Percentiles rank a stretch among this genome's conserved stretches.
phyloP scores from a whole-genome alignment of 1,140 invertebrate genomes.

The Bathynomus jamesi region DNA sequence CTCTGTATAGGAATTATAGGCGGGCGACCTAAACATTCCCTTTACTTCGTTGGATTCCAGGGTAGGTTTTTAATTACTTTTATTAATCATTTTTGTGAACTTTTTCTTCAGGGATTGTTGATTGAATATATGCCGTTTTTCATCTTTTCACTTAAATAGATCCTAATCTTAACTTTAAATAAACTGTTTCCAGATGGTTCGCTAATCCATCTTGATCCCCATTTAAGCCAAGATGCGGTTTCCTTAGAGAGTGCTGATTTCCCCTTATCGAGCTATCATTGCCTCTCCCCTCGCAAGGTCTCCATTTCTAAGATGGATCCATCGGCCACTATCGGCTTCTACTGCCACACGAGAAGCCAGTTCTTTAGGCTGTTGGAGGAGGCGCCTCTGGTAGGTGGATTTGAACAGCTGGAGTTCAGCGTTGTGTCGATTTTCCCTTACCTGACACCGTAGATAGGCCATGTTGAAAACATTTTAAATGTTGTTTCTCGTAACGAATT shows the following conservation, averaged over 20 bases:
- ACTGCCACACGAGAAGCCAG: slow-evolving; percentile 63
- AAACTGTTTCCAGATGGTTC: slow-evolving; percentile 55
- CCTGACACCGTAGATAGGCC: no score
- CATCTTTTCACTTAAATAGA: background rate
- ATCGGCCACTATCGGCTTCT: slow-evolving; percentile 87
- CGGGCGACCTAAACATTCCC: slow-evolving; percentile 78
- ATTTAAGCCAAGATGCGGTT: slow-evolving; percentile 83
- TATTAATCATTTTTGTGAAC: background rate
- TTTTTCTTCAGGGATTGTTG: no score
- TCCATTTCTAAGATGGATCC: slow-evolving; percentile 83
- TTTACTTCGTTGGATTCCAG: slow-evolving; percentile 87
- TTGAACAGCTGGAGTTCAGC: background rate
- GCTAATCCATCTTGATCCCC: slow-evolving; percentile 83
- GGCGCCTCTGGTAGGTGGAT: slow-evolving; percentile 12
- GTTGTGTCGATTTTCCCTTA: no score
- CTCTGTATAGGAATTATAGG: slow-evolving; percentile 84
- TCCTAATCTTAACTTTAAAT: background rate
- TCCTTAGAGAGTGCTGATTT: slow-evolving; percentile 67
- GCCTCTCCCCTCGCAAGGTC: slow-evolving; percentile 75
- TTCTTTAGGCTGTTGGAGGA: slow-evolving; percentile 64
- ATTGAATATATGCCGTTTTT: no score
- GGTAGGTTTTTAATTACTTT: slow-evolving; percentile 42
- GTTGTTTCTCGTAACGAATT: no score
- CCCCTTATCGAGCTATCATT: slow-evolving; percentile 70
- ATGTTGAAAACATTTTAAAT: no score